Base-by-base conservation (phyloP, 2,797 vertebrate genomes). In the Buphagus erythrorhynchus region DNA sequence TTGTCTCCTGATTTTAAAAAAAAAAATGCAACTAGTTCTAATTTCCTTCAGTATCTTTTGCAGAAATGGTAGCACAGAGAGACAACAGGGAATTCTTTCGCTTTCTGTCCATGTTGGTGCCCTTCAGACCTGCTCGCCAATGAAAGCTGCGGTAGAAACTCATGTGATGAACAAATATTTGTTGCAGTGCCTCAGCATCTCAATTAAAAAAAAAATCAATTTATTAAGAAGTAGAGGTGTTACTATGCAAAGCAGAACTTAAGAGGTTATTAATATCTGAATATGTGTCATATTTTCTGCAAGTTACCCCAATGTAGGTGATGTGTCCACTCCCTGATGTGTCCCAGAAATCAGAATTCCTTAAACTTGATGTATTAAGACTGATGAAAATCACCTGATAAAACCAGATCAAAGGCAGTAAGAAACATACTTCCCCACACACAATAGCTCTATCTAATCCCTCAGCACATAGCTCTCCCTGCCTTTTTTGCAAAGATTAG, bases 401-500 rank as follows among this genome's bases (percentile, higher is more conserved):
- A 87, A 89, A 74, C 25, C 67, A 72, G 61, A 92, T 89, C 78
- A 96, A 92, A 96, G 38, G 71, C 77, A 89, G 73, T 13, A 91
- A 46, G 57, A 35, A 81, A 71, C 63, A 29, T 7, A 66, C 18
- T 75, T 69, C 10, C 18, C 6, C 38, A 48, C 46, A 77, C 58
- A 83, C 69, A 77, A 73, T 24, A 89, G 74, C 54, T 88, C 35
- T 9, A 71, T 58, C 71, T 94, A 96, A 96, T 93, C 95, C 86
- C 92, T 68, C 81, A 58, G 86, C 86, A 85, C 51, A 65, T 59
- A 87, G 80, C 88, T 63, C 86, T 76, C 63, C 24, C 92, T 88
- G 78, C 75, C 84, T 97, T 95, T 95, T 95, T 89, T 93, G 68
- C 25, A 26, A 88, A 95, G 95, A 96, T 97, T 96, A 95, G 76